Conservation (phyloP, 1,140 invertebrate genomes). For the Seison nebaliae region DNA sequence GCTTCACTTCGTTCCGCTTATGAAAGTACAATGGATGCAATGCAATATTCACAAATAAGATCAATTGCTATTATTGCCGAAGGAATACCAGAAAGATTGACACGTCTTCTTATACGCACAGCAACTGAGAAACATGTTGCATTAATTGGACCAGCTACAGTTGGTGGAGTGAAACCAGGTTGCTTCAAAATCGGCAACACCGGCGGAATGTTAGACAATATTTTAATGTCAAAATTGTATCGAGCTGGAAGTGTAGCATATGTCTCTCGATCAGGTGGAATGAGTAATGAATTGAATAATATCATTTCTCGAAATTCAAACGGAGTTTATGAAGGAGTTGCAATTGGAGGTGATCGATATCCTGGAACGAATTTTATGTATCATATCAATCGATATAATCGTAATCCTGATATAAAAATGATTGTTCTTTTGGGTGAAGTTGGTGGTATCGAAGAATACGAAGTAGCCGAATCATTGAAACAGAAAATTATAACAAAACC, state of each 20-base stretch:
- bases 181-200: conserved; percentile 99
- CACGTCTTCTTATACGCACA: conserved; percentile 62
- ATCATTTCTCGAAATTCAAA: conserved; percentile 84
- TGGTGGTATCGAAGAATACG: conserved; percentile 94
- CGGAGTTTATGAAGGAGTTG: conserved; percentile 86
- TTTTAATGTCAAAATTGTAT: conserved; percentile 82
- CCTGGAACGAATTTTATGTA: conserved; percentile 95
- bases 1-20: conserved; percentile 87
- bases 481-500: conserved; percentile 62
- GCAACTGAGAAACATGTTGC: conserved; percentile 52
- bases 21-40: conserved; percentile 72
- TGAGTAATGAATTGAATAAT: conserved; percentile 98
- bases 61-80: conserved; percentile 96
- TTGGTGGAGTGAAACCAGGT: conserved; percentile 72
- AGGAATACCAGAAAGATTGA: conserved; percentile 92
- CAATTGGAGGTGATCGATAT: conserved; percentile 90
- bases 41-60: conserved; percentile 59
- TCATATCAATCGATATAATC: conserved; percentile 59
- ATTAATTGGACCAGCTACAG: conserved; percentile 85
- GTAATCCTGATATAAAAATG: conserved; percentile 53
- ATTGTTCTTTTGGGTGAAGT: conserved; percentile 84
- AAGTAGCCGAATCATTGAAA: conserved; percentile 63
- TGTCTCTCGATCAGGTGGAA: conserved; percentile 85
- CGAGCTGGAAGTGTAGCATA: conserved; percentile 79
- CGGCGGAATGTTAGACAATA: conserved; percentile 97